phyloP scores from a whole-genome alignment of 2,797 vertebrate genomes.

The Emydoidea blandingii region DNA sequence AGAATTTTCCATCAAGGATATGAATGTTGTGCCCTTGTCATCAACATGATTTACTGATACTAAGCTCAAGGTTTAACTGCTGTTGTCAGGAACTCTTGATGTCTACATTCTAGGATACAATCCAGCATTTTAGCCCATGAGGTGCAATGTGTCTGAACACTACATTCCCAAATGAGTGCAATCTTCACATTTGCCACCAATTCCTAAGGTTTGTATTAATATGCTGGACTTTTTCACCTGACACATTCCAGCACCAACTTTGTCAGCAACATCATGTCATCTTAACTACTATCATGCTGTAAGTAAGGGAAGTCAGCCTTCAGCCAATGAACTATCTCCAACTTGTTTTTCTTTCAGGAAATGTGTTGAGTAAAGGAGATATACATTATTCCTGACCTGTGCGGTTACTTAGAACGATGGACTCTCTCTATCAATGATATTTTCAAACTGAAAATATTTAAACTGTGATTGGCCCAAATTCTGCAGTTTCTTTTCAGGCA shows the following conservation, averaged over 20 bases:
- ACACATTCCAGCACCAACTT: neutral
- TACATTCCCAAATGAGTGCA: neutral
- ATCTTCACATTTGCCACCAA: neutral
- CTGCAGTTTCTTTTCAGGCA: neutral
- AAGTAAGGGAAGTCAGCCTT: neutral
- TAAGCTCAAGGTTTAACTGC: neutral
- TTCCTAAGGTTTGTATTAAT: neutral
- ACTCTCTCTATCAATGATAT: neutral
- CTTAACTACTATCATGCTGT: neutral
- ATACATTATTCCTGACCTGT: neutral
- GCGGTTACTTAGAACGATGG: neutral
- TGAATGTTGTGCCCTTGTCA: neutral
- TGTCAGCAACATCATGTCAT: neutral
- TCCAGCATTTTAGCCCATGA: neutral
- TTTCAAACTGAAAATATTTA: neutral
- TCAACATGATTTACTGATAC: neutral
- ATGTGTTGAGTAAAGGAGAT: neutral
- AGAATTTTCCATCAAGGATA: neutral
- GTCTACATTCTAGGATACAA: neutral
- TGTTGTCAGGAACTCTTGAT: neutral
- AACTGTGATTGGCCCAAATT: neutral
- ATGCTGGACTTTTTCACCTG: neutral
- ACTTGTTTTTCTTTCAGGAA: neutral
- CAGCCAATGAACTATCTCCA: neutral
- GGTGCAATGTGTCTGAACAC: too few relatives aligned